Evolutionary conservation across 1,140 invertebrate genomes (phyloP).

Genomic region (Mizuhopecten yessoensis): DNA sequence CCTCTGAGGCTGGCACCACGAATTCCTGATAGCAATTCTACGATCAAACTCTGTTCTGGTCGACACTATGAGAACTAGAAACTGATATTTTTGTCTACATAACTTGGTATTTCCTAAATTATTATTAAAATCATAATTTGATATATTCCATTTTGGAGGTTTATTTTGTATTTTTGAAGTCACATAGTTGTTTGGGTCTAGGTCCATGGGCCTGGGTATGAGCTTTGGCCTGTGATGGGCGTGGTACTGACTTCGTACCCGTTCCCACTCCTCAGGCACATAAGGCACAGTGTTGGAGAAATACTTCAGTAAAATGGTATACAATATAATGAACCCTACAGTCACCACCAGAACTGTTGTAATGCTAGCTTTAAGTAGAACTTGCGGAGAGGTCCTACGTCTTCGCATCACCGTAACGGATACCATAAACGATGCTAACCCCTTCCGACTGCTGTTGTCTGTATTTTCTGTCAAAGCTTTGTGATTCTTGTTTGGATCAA

Average conservation of each 20-base stretch:
- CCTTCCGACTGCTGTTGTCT: background rate
- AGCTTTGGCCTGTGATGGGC: slow-evolving; percentile 49
- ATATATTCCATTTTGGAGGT: slow-evolving; percentile 68
- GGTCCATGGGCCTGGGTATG: slow-evolving; percentile 50
- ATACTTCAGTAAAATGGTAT: slow-evolving; percentile 68
- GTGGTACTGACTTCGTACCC: background rate
- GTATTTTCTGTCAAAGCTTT: background rate
- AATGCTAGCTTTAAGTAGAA: slow-evolving; percentile 70
- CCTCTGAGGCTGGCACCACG: slow-evolving; percentile 71
- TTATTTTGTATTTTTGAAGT: background rate
- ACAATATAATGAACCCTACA: slow-evolving; percentile 66
- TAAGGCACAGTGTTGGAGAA: slow-evolving; percentile 63
- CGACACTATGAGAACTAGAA: slow-evolving; percentile 74
- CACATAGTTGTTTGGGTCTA: slow-evolving; percentile 11
- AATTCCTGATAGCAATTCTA: slow-evolving; percentile 70
- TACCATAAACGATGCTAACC: background rate
- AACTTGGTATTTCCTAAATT: slow-evolving; percentile 41
- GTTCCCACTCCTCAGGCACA: slow-evolving; percentile 43
- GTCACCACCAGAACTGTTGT: slow-evolving; percentile 66
- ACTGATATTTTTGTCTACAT: slow-evolving; percentile 56
- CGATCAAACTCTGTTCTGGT: slow-evolving; percentile 67
- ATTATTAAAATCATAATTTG: slow-evolving; percentile 41
- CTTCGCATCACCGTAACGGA: slow-evolving; percentile 55
- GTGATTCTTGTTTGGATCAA: background rate
- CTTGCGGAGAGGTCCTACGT: slow-evolving; percentile 60